Conservation (phyloP, 2,113 vertebrate genomes). For the Tursiops truncatus region DNA sequence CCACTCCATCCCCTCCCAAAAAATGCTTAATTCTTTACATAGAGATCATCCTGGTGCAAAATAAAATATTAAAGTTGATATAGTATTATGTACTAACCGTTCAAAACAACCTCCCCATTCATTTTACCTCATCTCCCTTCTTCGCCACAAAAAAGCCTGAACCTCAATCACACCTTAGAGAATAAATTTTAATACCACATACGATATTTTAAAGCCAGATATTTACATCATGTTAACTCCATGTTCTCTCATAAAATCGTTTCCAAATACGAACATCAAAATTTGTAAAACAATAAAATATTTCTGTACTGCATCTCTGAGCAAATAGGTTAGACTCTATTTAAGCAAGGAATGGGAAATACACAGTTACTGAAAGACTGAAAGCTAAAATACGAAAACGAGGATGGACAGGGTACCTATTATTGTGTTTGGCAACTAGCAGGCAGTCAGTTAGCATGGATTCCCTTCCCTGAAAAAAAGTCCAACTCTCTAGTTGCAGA, state of each 20-base stretch:
- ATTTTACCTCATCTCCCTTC: background rate
- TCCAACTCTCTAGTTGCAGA: background rate
- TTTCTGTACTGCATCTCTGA: background rate
- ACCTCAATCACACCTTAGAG: conserved; percentile 40
- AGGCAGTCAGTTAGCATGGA: background rate
- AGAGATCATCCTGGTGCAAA: conserved; percentile 3
- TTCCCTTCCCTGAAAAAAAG: background rate
- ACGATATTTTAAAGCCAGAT: conserved; percentile 21
- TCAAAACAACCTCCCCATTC: background rate
- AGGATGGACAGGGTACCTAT: background rate
- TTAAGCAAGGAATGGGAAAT: background rate
- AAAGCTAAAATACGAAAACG: background rate
- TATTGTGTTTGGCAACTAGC: background rate
- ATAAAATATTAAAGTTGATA: background rate
- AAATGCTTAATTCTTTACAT: background rate
- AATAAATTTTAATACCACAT: conserved; percentile 20
- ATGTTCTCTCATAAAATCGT: conserved; percentile 36
- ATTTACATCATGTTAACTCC: conserved; percentile 59
- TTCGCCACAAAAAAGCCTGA: background rate
- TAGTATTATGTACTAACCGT: background rate
- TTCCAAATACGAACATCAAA: conserved; percentile 54
- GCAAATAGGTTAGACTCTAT: background rate
- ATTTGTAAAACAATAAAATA: background rate
- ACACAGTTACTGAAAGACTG: background rate
- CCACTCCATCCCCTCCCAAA: background rate